Evolutionary conservation across 2,113 vertebrate species (phyloP), one percentile per base, ranked within the genome.

Genomic region (Pagrus major): DNA sequence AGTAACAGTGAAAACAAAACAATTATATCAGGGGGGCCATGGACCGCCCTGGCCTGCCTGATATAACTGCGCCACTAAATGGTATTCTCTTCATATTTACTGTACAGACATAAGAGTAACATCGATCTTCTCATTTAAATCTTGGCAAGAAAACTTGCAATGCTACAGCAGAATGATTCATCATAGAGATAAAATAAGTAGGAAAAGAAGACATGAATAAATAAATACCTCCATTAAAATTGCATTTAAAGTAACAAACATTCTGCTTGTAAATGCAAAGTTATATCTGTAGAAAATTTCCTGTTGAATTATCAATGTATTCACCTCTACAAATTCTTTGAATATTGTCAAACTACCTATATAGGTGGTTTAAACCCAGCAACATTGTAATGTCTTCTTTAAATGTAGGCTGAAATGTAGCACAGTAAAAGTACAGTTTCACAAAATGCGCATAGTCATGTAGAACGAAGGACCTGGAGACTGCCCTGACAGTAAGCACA

Each of bases 401-500:
- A 18, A 33, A 52, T 47, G 6, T 18, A 29, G 16, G 42, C 9
- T 16, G 52, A 66, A 70, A 70, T 20, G 11, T 12, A 55, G 18
- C 15, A 20, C 2, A 41, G 37, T 61, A 8, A 65, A 74, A 59
- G n/a, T 41, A 20, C 5, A 1, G 15, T 29, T 49, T 46, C 15
- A 39, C 6, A 29, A 52, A 44, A 27, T 46, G 39, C 63, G 39
- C 9, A 18, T 1, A 15, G 21, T 46, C 9, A 41, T 31, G 25
- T 5, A 0, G 29, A 29, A 11, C 14, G 14, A 31, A 55, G 76
- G 41, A 72, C 33, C 63, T 77, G 81, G 51, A 75, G 71, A 33
- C 41, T 51, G 81, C 76, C 79, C 60, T 70, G 47, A 67, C 41
- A 76, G 66, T 29, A 81, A 78, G 59, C 35, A 58, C 52, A 71